Percentiles rank a stretch among this genome's conserved stretches.
Conservation (phyloP, 2,113 vertebrate genomes). For the Phaethornis superciliosus region DNA sequence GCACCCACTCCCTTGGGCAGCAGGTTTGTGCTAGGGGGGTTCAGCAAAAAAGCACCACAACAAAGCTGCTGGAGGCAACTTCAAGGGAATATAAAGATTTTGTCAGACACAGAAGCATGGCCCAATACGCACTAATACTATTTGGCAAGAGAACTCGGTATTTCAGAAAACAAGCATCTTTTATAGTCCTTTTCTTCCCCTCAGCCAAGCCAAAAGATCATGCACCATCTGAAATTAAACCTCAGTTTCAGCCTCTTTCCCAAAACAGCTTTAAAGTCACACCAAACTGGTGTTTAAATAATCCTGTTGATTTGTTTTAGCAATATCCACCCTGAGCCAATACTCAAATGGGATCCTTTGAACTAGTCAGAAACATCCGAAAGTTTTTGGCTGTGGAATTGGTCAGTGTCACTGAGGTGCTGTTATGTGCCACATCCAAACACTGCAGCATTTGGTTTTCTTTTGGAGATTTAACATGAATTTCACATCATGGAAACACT, state of each 20-base stretch:
- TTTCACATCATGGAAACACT: too few species aligned
- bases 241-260: neutral
- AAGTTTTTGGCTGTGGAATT: neutral
- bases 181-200: neutral
- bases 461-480: neutral
- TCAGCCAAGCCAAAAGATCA: neutral
- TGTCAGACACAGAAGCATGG: neutral
- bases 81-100: neutral
- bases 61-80: neutral
- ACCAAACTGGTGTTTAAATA: neutral
- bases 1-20: neutral
- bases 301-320: neutral
- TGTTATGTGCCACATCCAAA: rapidly evolving
- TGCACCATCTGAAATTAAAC: neutral
- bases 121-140: too few species aligned
- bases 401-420: rapidly evolving
- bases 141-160: neutral
- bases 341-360: neutral
- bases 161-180: neutral
- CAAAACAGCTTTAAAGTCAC: rapidly evolving
- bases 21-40: neutral
- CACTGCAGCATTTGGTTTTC: neutral
- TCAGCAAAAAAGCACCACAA: neutral
- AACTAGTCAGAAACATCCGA: rapidly evolving
- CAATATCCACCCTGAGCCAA: neutral